Conservation (phyloP, 2,888 invertebrate genomes). For the Chrysotoxum bicinctum region DNA sequence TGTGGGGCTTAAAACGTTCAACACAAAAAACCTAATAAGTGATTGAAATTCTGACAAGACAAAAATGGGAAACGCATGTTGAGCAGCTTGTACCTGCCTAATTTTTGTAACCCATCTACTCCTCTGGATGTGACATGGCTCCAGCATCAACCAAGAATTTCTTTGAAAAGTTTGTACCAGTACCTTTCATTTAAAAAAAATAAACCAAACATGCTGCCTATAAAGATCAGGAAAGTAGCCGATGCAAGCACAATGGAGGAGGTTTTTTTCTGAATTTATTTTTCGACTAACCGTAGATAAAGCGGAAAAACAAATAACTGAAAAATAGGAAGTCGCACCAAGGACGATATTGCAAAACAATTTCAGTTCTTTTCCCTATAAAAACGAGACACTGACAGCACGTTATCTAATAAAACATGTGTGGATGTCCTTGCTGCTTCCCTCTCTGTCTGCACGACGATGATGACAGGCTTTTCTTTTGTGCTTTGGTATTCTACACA, state of each 20-base stretch:
- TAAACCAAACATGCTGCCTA: constrained; percentile 51
- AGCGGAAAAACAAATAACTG: constrained; percentile 31
- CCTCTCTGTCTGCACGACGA: constrained; percentile 6
- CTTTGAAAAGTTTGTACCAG: constrained; percentile 65
- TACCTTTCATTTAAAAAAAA: constrained; percentile 14
- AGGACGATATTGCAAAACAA: constrained; percentile 62
- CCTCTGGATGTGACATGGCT: background rate
- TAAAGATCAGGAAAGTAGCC: constrained; percentile 50
- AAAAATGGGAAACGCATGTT: background rate
- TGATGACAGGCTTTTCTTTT: constrained; percentile 65
- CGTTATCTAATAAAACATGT: constrained; percentile 71
- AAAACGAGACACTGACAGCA: constrained; percentile 64
- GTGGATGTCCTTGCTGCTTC: constrained; percentile 58
- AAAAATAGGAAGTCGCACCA: constrained; percentile 58
- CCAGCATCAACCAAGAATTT: constrained; percentile 28
- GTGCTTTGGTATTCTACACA: constrained; percentile 42
- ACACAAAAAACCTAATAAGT: background rate
- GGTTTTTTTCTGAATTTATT: constrained; percentile 14
- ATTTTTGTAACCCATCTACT: background rate
- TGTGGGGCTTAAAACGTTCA: background rate
- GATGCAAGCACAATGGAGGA: constrained; percentile 51
- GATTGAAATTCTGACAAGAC: background rate
- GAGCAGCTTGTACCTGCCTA: constrained; percentile 2
- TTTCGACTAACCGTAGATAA: constrained; percentile 23
- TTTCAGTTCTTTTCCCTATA: constrained; percentile 44